Percentiles rank a stretch among this genome's conserved stretches.
Conservation (phyloP, 2,888 invertebrate species). For the Byasa hedistus region DNA sequence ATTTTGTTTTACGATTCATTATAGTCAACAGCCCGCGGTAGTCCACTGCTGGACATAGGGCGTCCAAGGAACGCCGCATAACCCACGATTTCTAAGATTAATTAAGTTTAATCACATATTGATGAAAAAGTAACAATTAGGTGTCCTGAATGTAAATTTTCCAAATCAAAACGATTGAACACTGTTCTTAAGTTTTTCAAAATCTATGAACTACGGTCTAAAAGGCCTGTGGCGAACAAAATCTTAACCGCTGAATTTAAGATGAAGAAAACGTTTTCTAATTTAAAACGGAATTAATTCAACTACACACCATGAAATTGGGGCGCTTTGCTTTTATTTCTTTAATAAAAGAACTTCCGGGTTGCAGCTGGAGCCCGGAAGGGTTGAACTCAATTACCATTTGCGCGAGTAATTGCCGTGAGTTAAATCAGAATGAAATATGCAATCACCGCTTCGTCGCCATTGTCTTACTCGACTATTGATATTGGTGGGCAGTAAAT, state of each 20-base stretch:
- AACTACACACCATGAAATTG: constrained; percentile 34
- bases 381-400: constrained; percentile 60
- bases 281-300: constrained; percentile 31
- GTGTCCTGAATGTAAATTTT: no score
- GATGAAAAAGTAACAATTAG: no score
- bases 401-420: constrained; percentile 56
- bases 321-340: constrained; percentile 35
- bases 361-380: constrained; percentile 39
- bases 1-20: no score
- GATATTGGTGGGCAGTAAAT: constrained; percentile 54
- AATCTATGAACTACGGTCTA: not conserved
- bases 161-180: no score
- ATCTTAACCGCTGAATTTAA: constrained; percentile 14
- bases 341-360: constrained; percentile 40
- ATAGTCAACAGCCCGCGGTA: no score
- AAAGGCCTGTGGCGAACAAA: not conserved
- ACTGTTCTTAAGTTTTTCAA: no score
- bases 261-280: constrained; percentile 26
- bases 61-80: no score
- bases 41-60: no score
- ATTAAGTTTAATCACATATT: no score
- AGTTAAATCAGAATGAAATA: constrained; percentile 52
- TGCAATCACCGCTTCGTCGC: constrained; percentile 34
- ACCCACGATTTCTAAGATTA: no score
- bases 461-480: constrained; percentile 46